Conservation (phyloP, 2,797 vertebrate genomes). For the Phrynocephalus vlangalii region DNA sequence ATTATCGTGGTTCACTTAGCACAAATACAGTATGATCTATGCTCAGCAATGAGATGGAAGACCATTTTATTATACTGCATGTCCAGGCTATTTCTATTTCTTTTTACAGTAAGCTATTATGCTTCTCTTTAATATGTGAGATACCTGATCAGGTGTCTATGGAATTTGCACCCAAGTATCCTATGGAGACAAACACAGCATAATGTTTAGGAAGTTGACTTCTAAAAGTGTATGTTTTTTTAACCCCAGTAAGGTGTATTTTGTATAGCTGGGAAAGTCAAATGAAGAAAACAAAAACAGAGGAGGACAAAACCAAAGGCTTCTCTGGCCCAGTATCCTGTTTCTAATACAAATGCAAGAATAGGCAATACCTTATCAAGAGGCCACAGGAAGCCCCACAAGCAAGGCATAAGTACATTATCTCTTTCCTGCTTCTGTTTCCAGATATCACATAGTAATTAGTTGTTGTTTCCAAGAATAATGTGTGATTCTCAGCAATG, state of each 20-base stretch:
- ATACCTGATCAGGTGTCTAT: not conserved
- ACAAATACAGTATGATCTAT: slow-evolving; percentile 29
- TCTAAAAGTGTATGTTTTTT: no score
- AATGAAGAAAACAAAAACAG: not conserved
- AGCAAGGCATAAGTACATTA: not conserved
- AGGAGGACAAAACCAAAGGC: not conserved
- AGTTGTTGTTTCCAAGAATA: no score
- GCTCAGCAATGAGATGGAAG: slow-evolving; percentile 12
- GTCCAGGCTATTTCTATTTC: slow-evolving; percentile 47
- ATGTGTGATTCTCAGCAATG: no score
- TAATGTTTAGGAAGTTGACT: not conserved
- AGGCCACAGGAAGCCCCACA: not conserved
- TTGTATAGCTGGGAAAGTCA: not conserved
- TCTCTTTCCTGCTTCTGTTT: not conserved
- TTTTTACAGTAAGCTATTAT: slow-evolving; percentile 23
- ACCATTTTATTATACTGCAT: slow-evolving; percentile 10
- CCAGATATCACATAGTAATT: not conserved
- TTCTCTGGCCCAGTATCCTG: not conserved
- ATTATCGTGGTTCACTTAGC: slow-evolving; percentile 51
- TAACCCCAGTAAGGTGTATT: not conserved
- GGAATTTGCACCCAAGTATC: not conserved
- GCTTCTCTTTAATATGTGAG: slow-evolving; percentile 9
- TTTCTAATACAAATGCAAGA: no score
- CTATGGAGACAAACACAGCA: not conserved
- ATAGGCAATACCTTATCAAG: not conserved